These are phyloP conservation scores for Acanthosepion pharaonis DNA, from an alignment of 2,888 invertebrate genomes.

Conservation along the genomic window DNA sequence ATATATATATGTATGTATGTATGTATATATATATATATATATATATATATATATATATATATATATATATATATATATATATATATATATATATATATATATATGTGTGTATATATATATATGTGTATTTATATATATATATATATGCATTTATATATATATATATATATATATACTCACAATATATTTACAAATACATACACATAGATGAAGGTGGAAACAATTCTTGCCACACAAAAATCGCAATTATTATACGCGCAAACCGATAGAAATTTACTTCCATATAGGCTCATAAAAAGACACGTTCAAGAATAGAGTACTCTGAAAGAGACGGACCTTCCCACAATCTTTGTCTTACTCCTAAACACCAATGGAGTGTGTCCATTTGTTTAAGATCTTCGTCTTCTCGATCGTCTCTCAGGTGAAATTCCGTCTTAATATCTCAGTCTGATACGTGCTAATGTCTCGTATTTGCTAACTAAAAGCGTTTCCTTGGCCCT, in stretches of 20 bases:
- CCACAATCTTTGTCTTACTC: neutral
- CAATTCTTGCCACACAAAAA: neutral
- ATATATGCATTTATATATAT: neutral
- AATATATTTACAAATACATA: neutral
- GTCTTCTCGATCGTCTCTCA: neutral
- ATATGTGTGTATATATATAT: too few relatives aligned
- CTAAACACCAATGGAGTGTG: slow-evolving; percentile 4
- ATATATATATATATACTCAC: neutral
- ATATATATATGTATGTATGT: too few relatives aligned
- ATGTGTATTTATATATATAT: too few relatives aligned
- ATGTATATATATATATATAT: too few relatives aligned
- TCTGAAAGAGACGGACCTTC: neutral
- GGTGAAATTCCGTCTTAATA: neutral
- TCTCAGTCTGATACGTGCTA: slow-evolving; percentile 21
- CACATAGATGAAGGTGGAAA: neutral
- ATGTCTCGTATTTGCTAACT: slow-evolving; percentile 20
- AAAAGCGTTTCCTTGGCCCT: slow-evolving; percentile 33
- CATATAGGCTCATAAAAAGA: neutral
- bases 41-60: too few relatives aligned
- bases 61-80: too few relatives aligned
- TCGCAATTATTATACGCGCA: neutral
- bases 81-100: too few relatives aligned
- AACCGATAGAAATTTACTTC: neutral
- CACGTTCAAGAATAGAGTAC: neutral
- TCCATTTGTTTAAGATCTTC: neutral